Evolutionary conservation across 2,888 invertebrate genomes (phyloP).

Genomic region (Emmelina monodactyla): DNA sequence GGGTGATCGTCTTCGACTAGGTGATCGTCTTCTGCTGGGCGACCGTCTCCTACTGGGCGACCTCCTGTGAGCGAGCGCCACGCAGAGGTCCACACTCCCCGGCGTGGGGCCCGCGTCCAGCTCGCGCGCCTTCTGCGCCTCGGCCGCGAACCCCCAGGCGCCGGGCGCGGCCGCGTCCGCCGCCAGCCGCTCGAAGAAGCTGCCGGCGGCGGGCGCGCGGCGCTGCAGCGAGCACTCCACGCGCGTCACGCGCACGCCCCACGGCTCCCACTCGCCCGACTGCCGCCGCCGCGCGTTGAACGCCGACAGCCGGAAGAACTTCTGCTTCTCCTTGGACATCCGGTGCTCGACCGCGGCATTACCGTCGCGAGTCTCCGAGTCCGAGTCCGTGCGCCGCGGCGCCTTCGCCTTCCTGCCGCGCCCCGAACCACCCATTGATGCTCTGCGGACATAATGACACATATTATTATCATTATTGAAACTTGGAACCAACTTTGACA

Average conservation of each 20-base stretch:
- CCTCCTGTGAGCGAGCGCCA: neutral
- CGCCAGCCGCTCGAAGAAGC: conserved; percentile 41
- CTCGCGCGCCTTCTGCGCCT: conserved; percentile 57
- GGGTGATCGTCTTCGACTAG: neutral
- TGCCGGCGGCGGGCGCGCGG: conserved; percentile 25
- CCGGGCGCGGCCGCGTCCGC: conserved; percentile 36
- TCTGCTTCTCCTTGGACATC: conserved; percentile 88
- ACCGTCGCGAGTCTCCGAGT: conserved; percentile 61
- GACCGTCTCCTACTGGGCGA: neutral
- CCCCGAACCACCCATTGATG: conserved; percentile 32
- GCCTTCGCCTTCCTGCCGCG: conserved; percentile 37
- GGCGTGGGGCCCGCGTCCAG: conserved; percentile 11
- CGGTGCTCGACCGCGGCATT: conserved; percentile 68
- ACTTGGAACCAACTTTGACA: no score
- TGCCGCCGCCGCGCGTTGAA: conserved; percentile 69
- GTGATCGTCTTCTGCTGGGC: neutral
- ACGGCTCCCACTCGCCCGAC: conserved; percentile 42
- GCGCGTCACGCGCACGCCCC: conserved; percentile 43
- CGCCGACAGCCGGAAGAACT: conserved; percentile 83
- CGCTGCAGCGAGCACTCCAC: conserved; percentile 44
- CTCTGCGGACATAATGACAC: conserved; percentile 21
- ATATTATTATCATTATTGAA: no score
- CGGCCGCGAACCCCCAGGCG: conserved; percentile 69
- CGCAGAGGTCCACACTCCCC: neutral
- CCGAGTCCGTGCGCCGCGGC: conserved; percentile 36